phyloP scores from a whole-genome alignment of 2,113 vertebrate genomes.

The Caloenas nicobarica region DNA sequence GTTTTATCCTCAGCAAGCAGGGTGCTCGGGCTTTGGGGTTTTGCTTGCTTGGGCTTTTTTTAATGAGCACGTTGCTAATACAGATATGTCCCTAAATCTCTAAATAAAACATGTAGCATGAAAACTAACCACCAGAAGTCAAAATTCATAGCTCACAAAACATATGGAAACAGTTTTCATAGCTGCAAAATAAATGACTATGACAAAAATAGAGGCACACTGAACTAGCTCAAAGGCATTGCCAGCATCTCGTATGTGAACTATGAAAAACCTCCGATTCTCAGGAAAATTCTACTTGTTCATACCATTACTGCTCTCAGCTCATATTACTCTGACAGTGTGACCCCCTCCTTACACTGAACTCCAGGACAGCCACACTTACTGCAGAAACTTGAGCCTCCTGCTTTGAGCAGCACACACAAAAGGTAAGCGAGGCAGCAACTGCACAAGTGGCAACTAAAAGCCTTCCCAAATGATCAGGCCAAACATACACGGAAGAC shows the following conservation, averaged over 20 bases:
- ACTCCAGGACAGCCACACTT: neutral
- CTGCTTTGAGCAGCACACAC: fast-evolving
- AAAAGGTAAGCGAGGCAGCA: neutral
- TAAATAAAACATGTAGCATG: neutral
- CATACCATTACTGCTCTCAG: neutral
- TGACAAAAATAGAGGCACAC: neutral
- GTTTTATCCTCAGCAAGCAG: neutral
- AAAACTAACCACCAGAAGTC: neutral
- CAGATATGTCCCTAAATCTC: neutral
- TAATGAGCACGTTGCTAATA: neutral
- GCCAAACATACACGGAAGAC: neutral
- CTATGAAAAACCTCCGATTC: neutral
- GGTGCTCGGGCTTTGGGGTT: neutral
- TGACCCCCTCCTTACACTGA: neutral
- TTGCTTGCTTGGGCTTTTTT: neutral
- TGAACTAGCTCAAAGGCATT: neutral
- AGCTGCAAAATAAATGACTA: neutral
- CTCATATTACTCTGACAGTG: neutral
- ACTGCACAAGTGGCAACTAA: neutral
- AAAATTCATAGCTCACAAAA: neutral
- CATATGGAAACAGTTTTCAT: neutral
- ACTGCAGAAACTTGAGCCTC: neutral
- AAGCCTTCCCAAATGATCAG: neutral
- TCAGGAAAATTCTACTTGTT: neutral
- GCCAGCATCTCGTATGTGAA: neutral